A percentile compares a stretch with the other conserved stretches of the same genome.
These are phyloP conservation scores for Phrynosoma blainvillii DNA, from an alignment of 2,113 vertebrate genomes.

Conservation along the genomic window DNA sequence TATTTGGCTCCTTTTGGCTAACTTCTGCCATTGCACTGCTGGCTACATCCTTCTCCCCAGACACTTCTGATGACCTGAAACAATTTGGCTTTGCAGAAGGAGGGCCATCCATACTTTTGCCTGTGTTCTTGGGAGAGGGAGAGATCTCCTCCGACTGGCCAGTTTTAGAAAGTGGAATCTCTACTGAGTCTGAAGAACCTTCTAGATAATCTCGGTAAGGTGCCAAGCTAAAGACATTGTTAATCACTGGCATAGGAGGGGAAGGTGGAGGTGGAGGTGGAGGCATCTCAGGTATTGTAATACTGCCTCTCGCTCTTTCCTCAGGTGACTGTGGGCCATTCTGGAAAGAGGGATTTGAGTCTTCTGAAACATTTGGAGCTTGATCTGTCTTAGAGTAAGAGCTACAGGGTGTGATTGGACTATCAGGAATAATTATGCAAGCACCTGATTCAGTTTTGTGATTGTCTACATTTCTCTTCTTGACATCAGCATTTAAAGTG, in stretches of 20 bases:
- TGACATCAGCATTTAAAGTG: slow-evolving; percentile 4
- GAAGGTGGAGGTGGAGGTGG: slow-evolving; percentile 58
- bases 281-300: not conserved
- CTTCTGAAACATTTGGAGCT: not conserved
- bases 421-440: slow-evolving; percentile 58
- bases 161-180: slow-evolving; percentile 23
- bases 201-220: slow-evolving; percentile 84
- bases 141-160: not conserved
- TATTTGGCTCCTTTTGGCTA: fast-evolving
- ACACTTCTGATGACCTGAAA: fast-evolving
- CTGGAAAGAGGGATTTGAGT: fast-evolving
- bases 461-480: not conserved
- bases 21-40: fast-evolving
- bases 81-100: not conserved
- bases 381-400: not conserved
- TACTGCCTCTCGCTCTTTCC: not conserved
- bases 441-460: not conserved
- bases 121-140: fast-evolving
- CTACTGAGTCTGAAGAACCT: slow-evolving; percentile 15
- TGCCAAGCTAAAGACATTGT: slow-evolving; percentile 93
- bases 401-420: not conserved
- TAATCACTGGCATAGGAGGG: slow-evolving; percentile 92
- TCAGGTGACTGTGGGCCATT: fast-evolving
- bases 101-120: not conserved
- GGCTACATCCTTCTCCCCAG: fast-evolving